Percentiles rank a stretch among this genome's conserved stretches.
Conservation (phyloP, 2,797 vertebrate genomes). For the Bufotes viridis region DNA sequence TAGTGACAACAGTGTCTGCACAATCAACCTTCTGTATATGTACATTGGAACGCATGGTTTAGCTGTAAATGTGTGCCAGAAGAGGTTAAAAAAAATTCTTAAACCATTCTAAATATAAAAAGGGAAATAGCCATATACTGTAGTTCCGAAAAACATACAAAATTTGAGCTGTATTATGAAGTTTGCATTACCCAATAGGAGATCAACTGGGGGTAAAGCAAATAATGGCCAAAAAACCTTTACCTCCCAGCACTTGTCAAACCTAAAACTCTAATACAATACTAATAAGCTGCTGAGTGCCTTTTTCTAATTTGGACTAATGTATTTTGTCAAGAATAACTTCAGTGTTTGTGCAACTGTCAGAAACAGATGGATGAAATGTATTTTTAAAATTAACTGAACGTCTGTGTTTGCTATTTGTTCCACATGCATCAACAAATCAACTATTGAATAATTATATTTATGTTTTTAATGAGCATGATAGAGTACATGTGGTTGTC, state of each 20-base stretch:
- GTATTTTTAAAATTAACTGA: slow-evolving; percentile 26
- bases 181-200: background rate
- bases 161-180: background rate
- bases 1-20: no score
- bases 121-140: slow-evolving; percentile 24
- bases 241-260: slow-evolving; percentile 1
- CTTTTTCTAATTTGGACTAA: slow-evolving; percentile 14
- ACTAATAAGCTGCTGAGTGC: slow-evolving; percentile 25
- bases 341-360: slow-evolving; percentile 36
- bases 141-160: background rate
- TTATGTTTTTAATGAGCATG: slow-evolving; percentile 35
- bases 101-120: background rate
- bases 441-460: slow-evolving; percentile 27
- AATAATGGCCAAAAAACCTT: slow-evolving; percentile 21
- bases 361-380: slow-evolving; percentile 41
- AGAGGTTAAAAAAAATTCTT: background rate
- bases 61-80: background rate
- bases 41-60: background rate
- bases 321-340: slow-evolving; percentile 15
- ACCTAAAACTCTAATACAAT: slow-evolving; percentile 13
- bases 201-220: slow-evolving; percentile 25
- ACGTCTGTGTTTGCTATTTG: slow-evolving; percentile 35
- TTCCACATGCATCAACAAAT: slow-evolving; percentile 20
- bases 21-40: no score
- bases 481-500: background rate